Percentiles rank a stretch among this genome's conserved stretches.
Evolutionary conservation across 2,888 invertebrate species (phyloP).

Genomic region (Leistus spinibarbis): DNA sequence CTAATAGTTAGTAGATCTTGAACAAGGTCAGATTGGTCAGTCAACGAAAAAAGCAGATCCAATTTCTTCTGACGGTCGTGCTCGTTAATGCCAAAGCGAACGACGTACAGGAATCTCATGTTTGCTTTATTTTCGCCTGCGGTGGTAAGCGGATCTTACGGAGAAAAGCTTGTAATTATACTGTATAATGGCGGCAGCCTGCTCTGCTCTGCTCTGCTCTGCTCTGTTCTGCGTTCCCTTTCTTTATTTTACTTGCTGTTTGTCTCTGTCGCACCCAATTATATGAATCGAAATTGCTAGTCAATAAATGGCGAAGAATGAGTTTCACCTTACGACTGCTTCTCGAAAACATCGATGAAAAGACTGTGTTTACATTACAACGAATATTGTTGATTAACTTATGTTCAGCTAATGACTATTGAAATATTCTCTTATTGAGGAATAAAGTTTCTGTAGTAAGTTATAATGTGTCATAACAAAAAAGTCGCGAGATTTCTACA

Average conservation of each 20-base stretch:
- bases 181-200: not conserved
- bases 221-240: not conserved
- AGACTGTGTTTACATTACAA: not conserved
- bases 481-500: too few relatives aligned
- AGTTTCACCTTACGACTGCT: not conserved
- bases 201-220: too few relatives aligned
- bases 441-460: too few relatives aligned
- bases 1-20: not conserved
- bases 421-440: too few relatives aligned
- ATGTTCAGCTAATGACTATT: too few relatives aligned
- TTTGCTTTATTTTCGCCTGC: slow-evolving; percentile 2
- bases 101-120: not conserved
- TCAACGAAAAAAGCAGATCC: slow-evolving; percentile 1
- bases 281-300: not conserved
- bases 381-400: too few relatives aligned
- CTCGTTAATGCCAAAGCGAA: not conserved
- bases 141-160: not conserved
- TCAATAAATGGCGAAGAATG: not conserved
- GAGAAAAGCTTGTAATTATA: slow-evolving; percentile 4
- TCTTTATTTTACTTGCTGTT: not conserved
- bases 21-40: not conserved
- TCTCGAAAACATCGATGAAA: not conserved
- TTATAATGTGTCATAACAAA: too few relatives aligned
- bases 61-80: not conserved
- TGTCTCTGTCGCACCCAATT: not conserved